Percentiles rank a stretch among this genome's conserved stretches.
Conservation (phyloP, 2,113 vertebrate genomes). For the Glaucomys volans region DNA sequence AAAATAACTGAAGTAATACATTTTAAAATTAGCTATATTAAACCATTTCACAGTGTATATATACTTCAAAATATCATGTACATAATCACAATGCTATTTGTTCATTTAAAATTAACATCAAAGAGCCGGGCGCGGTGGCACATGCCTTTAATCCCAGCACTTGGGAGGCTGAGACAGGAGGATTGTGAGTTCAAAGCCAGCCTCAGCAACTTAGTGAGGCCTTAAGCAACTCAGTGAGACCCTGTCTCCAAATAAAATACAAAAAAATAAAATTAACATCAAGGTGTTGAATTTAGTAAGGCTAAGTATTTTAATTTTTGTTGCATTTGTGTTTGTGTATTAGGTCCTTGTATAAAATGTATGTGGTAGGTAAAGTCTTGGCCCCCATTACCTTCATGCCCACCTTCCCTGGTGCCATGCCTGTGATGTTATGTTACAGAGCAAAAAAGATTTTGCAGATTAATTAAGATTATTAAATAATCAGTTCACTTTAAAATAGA, state of each 20-base stretch:
- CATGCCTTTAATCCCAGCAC: too few relatives aligned
- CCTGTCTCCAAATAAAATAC: too few relatives aligned
- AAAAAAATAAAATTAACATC: too few relatives aligned
- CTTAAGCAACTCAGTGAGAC: too few relatives aligned
- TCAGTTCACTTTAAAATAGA: conserved; percentile 7
- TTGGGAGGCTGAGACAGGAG: too few relatives aligned
- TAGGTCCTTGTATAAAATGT: neutral
- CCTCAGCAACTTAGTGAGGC: too few relatives aligned
- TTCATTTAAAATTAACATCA: neutral
- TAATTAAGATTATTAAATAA: neutral
- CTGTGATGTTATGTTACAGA: neutral
- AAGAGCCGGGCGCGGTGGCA: too few relatives aligned
- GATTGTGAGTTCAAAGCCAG: too few relatives aligned
- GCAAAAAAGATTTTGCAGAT: neutral
- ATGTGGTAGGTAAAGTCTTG: neutral
- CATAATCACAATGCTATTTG: neutral
- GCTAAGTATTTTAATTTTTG: neutral
- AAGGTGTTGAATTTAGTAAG: neutral
- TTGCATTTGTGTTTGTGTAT: neutral
- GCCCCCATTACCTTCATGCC: neutral
- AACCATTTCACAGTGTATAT: neutral
- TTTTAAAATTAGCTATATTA: neutral
- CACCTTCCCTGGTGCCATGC: neutral
- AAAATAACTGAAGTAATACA: neutral
- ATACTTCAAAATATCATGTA: neutral